These are phyloP conservation scores for Trissoscelio sp. DNA, from an alignment of 2,888 invertebrate species.

Conservation along the genomic window DNA sequence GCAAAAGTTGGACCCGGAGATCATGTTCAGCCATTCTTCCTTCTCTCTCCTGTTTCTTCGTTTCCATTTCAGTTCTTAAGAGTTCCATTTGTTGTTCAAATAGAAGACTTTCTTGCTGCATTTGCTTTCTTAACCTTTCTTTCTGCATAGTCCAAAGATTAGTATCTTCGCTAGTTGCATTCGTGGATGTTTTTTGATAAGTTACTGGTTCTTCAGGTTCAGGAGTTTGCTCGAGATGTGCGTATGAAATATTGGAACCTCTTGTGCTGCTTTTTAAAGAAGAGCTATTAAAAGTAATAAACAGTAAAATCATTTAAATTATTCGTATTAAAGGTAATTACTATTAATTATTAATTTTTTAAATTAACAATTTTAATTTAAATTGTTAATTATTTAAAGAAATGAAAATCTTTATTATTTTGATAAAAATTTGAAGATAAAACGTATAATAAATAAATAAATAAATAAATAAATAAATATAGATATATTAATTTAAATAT, in stretches of 20 bases:
- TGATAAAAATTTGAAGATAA: too few relatives aligned
- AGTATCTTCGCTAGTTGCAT: slow-evolving; percentile 2
- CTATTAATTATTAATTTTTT: too few relatives aligned
- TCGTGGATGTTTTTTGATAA: not conserved
- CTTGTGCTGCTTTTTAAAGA: too few relatives aligned
- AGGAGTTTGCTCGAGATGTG: not conserved
- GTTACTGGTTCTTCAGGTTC: not conserved
- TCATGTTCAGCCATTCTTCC: slow-evolving; percentile 37
- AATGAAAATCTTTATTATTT: too few relatives aligned
- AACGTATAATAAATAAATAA: too few relatives aligned
- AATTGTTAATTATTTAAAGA: too few relatives aligned
- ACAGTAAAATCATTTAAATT: too few relatives aligned
- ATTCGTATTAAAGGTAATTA: too few relatives aligned
- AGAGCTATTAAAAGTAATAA: too few relatives aligned
- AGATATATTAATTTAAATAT: not conserved
- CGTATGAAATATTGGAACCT: slow-evolving; percentile 2
- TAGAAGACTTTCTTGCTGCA: slow-evolving; percentile 51
- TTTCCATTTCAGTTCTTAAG: slow-evolving; percentile 34
- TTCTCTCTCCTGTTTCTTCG: slow-evolving; percentile 36
- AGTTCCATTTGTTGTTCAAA: slow-evolving; percentile 62
- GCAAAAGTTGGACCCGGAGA: slow-evolving; percentile 45
- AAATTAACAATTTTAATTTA: too few relatives aligned
- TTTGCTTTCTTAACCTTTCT: slow-evolving; percentile 45
- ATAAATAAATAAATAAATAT: too few relatives aligned
- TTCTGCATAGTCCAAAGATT: slow-evolving; percentile 37